Percentiles rank a stretch among this genome's conserved stretches.
phyloP scores from a whole-genome alignment of 2,113 vertebrate genomes.

The Strix uralensis region DNA sequence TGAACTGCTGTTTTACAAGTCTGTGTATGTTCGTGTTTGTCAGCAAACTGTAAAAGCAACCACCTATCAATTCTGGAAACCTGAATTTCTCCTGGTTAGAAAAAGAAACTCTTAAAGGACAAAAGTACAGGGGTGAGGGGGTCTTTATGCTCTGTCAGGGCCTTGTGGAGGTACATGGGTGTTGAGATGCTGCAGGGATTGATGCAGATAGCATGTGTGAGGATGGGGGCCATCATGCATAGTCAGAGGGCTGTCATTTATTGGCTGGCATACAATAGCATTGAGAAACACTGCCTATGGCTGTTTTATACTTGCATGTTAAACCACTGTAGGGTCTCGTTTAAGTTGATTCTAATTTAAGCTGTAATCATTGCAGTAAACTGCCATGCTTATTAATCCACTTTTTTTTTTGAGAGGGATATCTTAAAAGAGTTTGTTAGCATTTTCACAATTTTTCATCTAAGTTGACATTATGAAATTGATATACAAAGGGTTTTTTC shows the following conservation, averaged over 20 bases:
- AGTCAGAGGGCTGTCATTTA: slow-evolving; percentile 22
- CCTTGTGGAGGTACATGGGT: neutral
- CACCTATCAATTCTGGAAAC: neutral
- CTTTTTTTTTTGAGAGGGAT: neutral
- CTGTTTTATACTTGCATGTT: slow-evolving; percentile 16
- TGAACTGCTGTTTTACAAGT: neutral
- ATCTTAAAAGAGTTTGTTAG: neutral
- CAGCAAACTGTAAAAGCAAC: neutral
- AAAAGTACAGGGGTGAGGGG: neutral
- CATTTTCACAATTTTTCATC: neutral
- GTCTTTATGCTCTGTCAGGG: neutral
- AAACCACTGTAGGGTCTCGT: neutral
- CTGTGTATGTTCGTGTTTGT: neutral
- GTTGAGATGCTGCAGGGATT: neutral
- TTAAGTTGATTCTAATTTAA: neutral
- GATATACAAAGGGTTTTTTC: neutral
- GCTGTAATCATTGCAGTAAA: neutral
- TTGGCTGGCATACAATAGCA: slow-evolving; percentile 30
- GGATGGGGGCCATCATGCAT: slow-evolving; percentile 1
- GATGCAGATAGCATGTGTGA: neutral
- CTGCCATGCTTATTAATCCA: neutral
- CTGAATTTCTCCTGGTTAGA: neutral
- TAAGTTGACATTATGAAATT: neutral
- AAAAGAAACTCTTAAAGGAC: neutral
- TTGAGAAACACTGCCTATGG: slow-evolving; percentile 20